A percentile compares a stretch with the other conserved stretches of the same genome.
phyloP scores from a whole-genome alignment of 2,888 invertebrate genomes.

The Leucania comma region DNA sequence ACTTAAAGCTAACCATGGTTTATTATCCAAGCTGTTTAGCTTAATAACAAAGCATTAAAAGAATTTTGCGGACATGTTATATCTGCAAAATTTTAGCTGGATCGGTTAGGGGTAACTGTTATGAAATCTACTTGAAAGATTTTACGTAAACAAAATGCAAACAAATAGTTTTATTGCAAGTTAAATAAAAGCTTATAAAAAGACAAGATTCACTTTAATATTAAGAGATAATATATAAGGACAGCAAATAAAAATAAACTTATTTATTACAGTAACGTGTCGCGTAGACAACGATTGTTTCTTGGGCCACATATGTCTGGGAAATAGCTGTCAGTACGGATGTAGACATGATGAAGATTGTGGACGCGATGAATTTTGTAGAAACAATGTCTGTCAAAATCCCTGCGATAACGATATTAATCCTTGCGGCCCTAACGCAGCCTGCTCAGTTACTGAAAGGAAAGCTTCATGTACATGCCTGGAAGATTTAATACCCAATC shows the following conservation, averaged over 20 bases:
- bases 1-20: too few species aligned
- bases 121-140: too few species aligned
- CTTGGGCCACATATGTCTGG: constrained; percentile 96
- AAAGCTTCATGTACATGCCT: constrained; percentile 95
- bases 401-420: constrained; percentile 92
- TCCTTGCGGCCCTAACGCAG: constrained; percentile 96
- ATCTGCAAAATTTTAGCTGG: too few species aligned
- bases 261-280: constrained; percentile 93
- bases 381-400: constrained; percentile 94
- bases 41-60: too few species aligned
- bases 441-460: constrained; percentile 95
- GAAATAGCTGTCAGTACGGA: constrained; percentile 96
- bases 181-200: too few species aligned
- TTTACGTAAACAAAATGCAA: too few species aligned
- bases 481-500: constrained; percentile 95
- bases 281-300: constrained; percentile 98
- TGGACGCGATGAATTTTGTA: constrained; percentile 95
- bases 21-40: too few species aligned
- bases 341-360: constrained; percentile 97
- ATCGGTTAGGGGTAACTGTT: too few species aligned
- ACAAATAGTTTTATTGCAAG: too few species aligned
- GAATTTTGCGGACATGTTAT: too few species aligned
- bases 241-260: not conserved
- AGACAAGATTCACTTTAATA: not conserved
- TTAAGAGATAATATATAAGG: not conserved